Percentiles rank a stretch among this genome's conserved stretches.
phyloP scores from a whole-genome alignment of 2,113 vertebrate species.

The Cairina moschata region DNA sequence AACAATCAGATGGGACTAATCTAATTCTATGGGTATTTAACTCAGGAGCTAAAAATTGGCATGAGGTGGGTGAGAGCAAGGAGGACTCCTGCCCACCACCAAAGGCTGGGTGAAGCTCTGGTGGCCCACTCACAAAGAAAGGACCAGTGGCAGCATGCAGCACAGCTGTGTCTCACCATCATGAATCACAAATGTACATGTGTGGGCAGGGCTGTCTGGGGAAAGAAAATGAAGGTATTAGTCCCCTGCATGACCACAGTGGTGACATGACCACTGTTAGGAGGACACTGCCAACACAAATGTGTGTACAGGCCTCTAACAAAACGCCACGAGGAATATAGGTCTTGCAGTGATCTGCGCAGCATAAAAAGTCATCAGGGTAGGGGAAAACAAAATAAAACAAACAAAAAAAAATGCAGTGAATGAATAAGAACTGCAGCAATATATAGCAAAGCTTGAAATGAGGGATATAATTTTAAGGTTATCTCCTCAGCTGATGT shows the following conservation, averaged over 20 bases:
- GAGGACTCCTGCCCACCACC: background rate
- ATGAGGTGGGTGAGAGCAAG: background rate
- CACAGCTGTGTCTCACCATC: background rate
- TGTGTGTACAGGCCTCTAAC: rapidly evolving
- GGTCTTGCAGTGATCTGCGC: background rate
- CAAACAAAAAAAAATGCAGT: background rate
- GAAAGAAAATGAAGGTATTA: background rate
- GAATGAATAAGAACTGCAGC: background rate
- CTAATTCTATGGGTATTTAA: background rate
- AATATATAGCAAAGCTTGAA: background rate
- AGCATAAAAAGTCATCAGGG: background rate
- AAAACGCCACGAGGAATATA: background rate
- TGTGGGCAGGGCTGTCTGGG: background rate
- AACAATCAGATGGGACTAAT: background rate
- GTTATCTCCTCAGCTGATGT: background rate
- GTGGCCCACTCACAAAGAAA: background rate
- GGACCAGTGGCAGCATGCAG: background rate
- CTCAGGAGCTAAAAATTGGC: background rate
- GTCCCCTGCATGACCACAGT: rapidly evolving
- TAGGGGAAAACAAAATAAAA: background rate
- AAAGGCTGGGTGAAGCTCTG: background rate
- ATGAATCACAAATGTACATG: background rate
- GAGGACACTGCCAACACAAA: background rate
- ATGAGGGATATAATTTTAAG: background rate
- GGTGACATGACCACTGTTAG: background rate